phyloP scores from a whole-genome alignment of 2,113 vertebrate species.

The Ranitomeya variabilis region DNA sequence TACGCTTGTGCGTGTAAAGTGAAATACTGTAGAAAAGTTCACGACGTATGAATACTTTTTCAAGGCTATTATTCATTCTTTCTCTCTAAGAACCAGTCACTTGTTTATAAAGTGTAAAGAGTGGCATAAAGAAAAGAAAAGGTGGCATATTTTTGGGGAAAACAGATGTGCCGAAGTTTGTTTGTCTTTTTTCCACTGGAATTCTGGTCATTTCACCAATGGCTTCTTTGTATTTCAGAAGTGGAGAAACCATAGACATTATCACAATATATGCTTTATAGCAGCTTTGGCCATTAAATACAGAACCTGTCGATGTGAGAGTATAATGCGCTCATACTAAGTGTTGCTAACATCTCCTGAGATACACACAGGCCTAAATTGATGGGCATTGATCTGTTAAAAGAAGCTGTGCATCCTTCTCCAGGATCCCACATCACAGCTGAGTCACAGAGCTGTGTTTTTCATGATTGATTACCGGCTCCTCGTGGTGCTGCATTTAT shows the following conservation, averaged over 20 bases:
- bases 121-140: too few relatives aligned
- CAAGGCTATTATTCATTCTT: too few relatives aligned
- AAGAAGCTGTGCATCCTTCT: constrained; percentile 1
- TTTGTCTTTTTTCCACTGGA: too few relatives aligned
- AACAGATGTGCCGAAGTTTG: too few relatives aligned
- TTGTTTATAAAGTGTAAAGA: too few relatives aligned
- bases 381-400: constrained; percentile 24
- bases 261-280: background rate
- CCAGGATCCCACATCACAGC: background rate
- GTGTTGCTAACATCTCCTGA: background rate
- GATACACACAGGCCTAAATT: background rate
- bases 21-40: too few relatives aligned
- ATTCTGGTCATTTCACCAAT: background rate
- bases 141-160: too few relatives aligned
- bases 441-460: background rate
- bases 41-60: too few relatives aligned
- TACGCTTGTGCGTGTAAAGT: too few relatives aligned
- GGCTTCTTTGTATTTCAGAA: background rate
- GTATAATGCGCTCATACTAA: background rate
- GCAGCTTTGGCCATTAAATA: background rate
- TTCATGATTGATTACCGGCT: constrained; percentile 28
- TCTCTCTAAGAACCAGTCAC: too few relatives aligned
- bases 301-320: background rate
- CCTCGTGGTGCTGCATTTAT: background rate
- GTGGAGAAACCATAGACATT: background rate